Percentiles rank a stretch among this genome's conserved stretches.
Evolutionary conservation across 2,113 vertebrate species (phyloP).

Genomic region (Plecturocebus donacophilus): DNA sequence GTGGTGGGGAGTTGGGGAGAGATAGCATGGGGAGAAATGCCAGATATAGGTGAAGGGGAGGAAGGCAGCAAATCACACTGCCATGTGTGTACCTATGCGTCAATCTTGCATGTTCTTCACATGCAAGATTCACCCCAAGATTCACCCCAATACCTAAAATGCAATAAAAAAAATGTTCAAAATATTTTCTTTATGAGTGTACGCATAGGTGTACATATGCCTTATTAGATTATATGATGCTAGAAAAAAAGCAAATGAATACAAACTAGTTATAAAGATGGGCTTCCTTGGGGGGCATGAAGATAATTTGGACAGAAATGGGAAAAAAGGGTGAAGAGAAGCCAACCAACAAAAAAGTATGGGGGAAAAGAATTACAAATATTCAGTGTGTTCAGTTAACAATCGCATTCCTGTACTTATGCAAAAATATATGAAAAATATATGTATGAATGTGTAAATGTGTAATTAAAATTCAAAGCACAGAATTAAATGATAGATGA

Average conservation of each 20-base stretch:
- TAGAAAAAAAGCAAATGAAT: not conserved
- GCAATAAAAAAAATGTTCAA: not conserved
- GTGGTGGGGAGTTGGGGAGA: too few relatives aligned
- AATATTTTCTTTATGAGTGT: not conserved
- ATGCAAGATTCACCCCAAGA: too few relatives aligned
- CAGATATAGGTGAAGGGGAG: too few relatives aligned
- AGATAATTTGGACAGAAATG: not conserved
- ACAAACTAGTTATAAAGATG: not conserved
- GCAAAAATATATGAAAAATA: not conserved
- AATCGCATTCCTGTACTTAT: not conserved
- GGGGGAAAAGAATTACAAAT: not conserved
- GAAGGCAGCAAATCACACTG: too few relatives aligned
- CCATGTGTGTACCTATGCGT: too few relatives aligned
- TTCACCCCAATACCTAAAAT: too few relatives aligned
- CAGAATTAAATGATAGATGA: not conserved
- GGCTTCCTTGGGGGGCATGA: not conserved
- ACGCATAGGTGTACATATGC: not conserved
- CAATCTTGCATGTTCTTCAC: too few relatives aligned
- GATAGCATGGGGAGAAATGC: too few relatives aligned
- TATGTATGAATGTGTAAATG: not conserved
- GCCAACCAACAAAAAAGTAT: not conserved
- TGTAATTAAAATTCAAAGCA: not conserved
- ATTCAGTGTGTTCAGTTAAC: not conserved
- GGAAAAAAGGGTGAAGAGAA: not conserved
- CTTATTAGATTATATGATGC: not conserved